phyloP scores from a whole-genome alignment of 2,888 invertebrate genomes.

The Andrena bucephala region DNA sequence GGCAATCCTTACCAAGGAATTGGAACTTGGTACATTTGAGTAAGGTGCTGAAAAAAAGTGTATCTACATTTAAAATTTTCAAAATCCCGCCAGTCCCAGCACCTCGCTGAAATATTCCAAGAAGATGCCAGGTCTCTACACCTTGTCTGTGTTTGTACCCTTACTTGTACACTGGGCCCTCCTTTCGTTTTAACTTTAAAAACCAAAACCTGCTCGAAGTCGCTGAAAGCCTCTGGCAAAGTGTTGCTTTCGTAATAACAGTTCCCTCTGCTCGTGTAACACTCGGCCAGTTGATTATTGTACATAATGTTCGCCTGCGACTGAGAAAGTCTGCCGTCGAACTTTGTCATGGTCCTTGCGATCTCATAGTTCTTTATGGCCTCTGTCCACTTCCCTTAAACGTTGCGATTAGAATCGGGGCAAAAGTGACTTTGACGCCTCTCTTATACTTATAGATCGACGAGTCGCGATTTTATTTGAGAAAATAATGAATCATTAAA shows the following conservation, averaged over 20 bases:
- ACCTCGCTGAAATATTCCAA: neutral
- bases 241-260: constrained; percentile 38
- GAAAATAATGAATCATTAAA: neutral
- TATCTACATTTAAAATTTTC: no score
- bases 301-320: constrained; percentile 32
- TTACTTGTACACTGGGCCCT: constrained; percentile 58
- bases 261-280: constrained; percentile 61
- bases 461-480: no score
- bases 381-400: constrained; percentile 62
- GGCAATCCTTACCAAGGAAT: no score
- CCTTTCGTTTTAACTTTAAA: constrained; percentile 32
- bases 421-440: neutral
- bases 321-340: constrained; percentile 27
- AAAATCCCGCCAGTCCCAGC: no score
- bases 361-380: constrained; percentile 66
- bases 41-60: no score
- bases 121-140: neutral
- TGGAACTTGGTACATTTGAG: no score
- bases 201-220: constrained; percentile 68
- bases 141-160: neutral
- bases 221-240: constrained; percentile 61
- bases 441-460: no score
- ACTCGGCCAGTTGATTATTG: constrained; percentile 46
- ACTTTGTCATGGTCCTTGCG: constrained; percentile 55
- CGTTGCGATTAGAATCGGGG: neutral